Conservation (phyloP, 2,888 invertebrate genomes). For the Tiliacea aurago region DNA sequence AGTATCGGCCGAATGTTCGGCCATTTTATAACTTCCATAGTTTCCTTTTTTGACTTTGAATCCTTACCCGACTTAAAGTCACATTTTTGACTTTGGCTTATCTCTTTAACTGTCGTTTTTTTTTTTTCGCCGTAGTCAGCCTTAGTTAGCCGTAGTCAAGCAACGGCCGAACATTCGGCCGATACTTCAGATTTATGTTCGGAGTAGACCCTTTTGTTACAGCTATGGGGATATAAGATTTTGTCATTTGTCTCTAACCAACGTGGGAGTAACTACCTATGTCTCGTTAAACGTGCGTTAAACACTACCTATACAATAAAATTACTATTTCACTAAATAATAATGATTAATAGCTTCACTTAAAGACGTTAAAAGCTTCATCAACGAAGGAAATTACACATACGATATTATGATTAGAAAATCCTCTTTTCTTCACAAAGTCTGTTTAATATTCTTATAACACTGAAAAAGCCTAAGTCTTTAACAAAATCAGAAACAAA, state of each 20-base stretch:
- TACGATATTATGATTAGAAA: constrained; percentile 16
- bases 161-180: no score
- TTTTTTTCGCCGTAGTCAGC: no score
- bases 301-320: not conserved
- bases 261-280: not conserved
- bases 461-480: constrained; percentile 33
- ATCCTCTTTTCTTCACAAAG: constrained; percentile 29
- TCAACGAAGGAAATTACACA: not conserved
- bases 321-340: not conserved
- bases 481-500: constrained; percentile 59
- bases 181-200: no score
- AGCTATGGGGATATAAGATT: not conserved
- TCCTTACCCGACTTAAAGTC: no score
- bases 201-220: no score
- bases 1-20: no score
- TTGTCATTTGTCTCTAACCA: not conserved
- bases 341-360: not conserved
- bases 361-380: not conserved
- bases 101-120: no score
- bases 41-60: no score
- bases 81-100: no score
- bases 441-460: constrained; percentile 44
- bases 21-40: no score
- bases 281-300: not conserved
- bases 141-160: no score